Evolutionary conservation across 2,113 vertebrate genomes (phyloP).

Genomic region (Eulacestoma nigropectus): DNA sequence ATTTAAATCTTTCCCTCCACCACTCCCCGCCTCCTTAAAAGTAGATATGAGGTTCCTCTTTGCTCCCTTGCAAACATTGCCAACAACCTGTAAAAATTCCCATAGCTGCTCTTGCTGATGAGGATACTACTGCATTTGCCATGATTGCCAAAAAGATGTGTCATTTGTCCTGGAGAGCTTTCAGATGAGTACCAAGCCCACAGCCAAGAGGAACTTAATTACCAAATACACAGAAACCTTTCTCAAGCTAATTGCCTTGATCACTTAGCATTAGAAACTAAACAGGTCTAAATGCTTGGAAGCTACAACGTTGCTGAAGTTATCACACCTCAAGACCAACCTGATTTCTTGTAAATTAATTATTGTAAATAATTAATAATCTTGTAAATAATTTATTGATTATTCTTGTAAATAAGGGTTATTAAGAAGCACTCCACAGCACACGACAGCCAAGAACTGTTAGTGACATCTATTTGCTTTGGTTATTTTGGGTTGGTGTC

Average conservation of each 20-base stretch:
- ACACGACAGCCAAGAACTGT: fast-evolving
- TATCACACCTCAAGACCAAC: neutral
- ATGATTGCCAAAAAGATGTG: neutral
- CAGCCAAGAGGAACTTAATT: neutral
- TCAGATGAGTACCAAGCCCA: neutral
- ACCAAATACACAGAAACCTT: neutral
- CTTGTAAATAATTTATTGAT: too few relatives aligned
- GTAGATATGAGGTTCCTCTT: neutral
- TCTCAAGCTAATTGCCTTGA: neutral
- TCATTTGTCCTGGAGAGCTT: neutral
- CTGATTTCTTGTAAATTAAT: neutral
- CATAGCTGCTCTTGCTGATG: neutral
- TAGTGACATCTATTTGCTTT: neutral
- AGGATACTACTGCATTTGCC: neutral
- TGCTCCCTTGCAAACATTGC: neutral
- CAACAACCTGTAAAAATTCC: neutral
- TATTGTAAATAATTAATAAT: too few relatives aligned
- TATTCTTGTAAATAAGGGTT: neutral
- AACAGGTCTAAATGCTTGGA: neutral
- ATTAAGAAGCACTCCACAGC: neutral
- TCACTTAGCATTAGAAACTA: neutral
- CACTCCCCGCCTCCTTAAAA: fast-evolving
- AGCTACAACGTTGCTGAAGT: neutral
- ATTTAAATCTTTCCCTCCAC: neutral
- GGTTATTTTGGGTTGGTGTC: neutral